Conservation (phyloP, 2,797 vertebrate genomes). For the Morelia viridis region DNA sequence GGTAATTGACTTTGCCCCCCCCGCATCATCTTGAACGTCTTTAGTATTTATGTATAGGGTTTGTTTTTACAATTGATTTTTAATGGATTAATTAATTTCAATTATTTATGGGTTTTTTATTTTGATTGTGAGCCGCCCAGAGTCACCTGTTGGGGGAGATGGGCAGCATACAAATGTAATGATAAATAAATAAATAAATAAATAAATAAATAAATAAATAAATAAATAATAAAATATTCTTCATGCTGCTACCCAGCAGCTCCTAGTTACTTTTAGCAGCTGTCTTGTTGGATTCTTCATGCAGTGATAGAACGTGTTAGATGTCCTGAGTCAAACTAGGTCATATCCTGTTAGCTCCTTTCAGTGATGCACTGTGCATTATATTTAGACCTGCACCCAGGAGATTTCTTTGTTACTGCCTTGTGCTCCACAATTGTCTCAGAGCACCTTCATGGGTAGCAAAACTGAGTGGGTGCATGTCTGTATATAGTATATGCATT, state of each 20-base stretch:
- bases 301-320: not conserved
- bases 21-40: too few species aligned
- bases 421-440: not conserved
- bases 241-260: not conserved
- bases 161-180: too few species aligned
- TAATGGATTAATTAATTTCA: too few species aligned
- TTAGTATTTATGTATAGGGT: too few species aligned
- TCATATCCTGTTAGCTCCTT: not conserved
- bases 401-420: not conserved
- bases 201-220: too few species aligned
- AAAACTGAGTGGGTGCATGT: not conserved
- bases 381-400: constrained; percentile 3
- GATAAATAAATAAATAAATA: too few species aligned
- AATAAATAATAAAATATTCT: not conserved
- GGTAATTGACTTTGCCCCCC: too few species aligned
- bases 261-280: not conserved
- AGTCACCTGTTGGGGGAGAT: too few species aligned
- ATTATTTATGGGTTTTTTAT: too few species aligned
- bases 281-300: not conserved
- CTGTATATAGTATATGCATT: not conserved
- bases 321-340: constrained; percentile 25
- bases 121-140: too few species aligned
- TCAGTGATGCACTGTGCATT: not conserved
- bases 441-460: not conserved
- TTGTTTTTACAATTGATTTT: too few species aligned